Evolutionary conservation across 2,113 vertebrate species (phyloP).

Genomic region (Polyodon spathula): DNA sequence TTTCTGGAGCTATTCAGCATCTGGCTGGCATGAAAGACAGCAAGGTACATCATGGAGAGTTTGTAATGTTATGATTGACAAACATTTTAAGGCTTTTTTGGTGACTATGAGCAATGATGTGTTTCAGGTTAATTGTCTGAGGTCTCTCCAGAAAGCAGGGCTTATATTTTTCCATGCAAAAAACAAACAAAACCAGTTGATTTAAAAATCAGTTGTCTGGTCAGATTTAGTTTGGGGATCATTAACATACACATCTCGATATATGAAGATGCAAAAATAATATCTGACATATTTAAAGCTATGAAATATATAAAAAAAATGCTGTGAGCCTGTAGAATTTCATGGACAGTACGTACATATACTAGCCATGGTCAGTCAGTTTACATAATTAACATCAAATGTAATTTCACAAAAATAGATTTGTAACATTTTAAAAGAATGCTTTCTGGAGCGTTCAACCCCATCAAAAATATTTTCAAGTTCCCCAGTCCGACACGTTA

Average conservation of each 20-base stretch:
- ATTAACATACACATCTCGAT: too few species aligned
- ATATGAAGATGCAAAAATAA: too few species aligned
- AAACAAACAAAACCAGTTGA: too few species aligned
- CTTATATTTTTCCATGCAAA: too few species aligned
- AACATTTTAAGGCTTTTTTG: background rate
- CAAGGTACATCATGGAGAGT: constrained; percentile 63
- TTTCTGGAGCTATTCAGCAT: constrained; percentile 97
- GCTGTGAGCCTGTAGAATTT: too few species aligned
- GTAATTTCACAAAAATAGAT: background rate
- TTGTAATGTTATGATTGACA: background rate
- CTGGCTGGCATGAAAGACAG: constrained; percentile 98
- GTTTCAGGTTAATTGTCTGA: too few species aligned
- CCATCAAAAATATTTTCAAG: constrained; percentile 10
- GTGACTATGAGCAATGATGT: background rate
- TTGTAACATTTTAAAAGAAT: background rate
- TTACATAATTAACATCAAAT: background rate
- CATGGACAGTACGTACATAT: too few species aligned
- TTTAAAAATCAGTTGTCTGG: too few species aligned
- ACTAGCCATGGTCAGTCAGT: background rate
- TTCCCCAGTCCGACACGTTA: constrained; percentile 46
- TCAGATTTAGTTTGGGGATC: too few species aligned
- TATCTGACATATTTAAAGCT: too few species aligned
- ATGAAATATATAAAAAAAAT: too few species aligned
- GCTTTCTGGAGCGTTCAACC: background rate
- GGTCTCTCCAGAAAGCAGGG: too few species aligned